Evolutionary conservation across 2,113 vertebrate species (phyloP).

Genomic region (Actenoides lindsayi): DNA sequence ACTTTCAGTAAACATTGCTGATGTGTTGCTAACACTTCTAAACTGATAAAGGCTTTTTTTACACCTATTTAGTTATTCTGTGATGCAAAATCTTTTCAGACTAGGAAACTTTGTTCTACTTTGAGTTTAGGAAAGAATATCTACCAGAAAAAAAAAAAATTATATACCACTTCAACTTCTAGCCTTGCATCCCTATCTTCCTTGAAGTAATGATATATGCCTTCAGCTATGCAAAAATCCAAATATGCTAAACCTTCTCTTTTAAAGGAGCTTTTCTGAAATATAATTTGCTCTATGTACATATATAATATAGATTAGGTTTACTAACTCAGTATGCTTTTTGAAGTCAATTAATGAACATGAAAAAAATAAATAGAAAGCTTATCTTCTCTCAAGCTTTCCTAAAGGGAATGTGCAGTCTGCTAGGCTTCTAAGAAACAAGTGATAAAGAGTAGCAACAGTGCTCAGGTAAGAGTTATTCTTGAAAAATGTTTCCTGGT

Average conservation of each 20-base stretch:
- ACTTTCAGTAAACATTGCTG: neutral
- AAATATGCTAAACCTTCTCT: neutral
- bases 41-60: neutral
- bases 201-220: neutral
- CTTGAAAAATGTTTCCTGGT: neutral
- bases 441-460: neutral
- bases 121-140: neutral
- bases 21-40: neutral
- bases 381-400: neutral
- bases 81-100: neutral
- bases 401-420: neutral
- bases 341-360: neutral
- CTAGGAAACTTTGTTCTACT: neutral
- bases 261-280: neutral
- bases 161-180: neutral
- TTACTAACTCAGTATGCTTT: neutral
- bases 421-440: neutral
- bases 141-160: too few species aligned
- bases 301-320: neutral
- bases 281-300: neutral
- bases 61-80: neutral
- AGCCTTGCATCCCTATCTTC: neutral
- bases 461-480: neutral
- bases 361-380: neutral
- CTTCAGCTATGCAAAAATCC: neutral